Base-by-base conservation (phyloP, 2,797 vertebrate species). In the Staurois parvus region DNA sequence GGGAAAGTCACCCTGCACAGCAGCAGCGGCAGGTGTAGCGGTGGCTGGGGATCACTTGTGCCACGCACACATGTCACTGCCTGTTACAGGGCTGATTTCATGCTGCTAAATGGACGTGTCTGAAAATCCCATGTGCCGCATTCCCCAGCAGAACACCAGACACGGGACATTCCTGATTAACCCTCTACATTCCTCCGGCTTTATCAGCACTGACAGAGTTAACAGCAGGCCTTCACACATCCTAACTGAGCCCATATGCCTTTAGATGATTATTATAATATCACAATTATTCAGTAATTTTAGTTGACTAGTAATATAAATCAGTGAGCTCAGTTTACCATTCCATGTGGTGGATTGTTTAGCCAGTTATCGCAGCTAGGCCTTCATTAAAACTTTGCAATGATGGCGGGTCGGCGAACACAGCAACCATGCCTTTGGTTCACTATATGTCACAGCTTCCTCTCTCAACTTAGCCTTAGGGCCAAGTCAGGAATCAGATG, bases 61-160 rank as follows among this genome's bases (percentile, higher is more conserved):
- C 81, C 79, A 17, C 79, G 30, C 3, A 7, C 88, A 89, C 79
- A 66, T 12, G 85, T 81, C 66, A 24, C 83, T 88, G 85, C 88
- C 88, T 4, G 28, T 88, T 86, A 28, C 12, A 29, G 72, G 76
- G 77, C 72, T 0, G 17, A 87, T 84, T 89, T 89, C 86, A 76
- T 15, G 86, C 77, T 56, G 66, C 76, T 89, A 70, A 81, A 84
- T 85, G 78, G 79, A 26, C 48, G 48, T 3, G 87, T 83, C 86
- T 86, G 88, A 45, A 88, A 85, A 88, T 90, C 87, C 88, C 88
- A 29, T 77, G 66, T 76, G 69, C 72, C 0, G 34, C 66, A 79
- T 52, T 83, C 70, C 30, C 73, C 78, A 52, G 30, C 72, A 24
- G n/a, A 37, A 11, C 40, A 9, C 52, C 17, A 0, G 21, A 67